Evolutionary conservation across 2,113 vertebrate species (phyloP).

Genomic region (Leptobrachium leishanense): DNA sequence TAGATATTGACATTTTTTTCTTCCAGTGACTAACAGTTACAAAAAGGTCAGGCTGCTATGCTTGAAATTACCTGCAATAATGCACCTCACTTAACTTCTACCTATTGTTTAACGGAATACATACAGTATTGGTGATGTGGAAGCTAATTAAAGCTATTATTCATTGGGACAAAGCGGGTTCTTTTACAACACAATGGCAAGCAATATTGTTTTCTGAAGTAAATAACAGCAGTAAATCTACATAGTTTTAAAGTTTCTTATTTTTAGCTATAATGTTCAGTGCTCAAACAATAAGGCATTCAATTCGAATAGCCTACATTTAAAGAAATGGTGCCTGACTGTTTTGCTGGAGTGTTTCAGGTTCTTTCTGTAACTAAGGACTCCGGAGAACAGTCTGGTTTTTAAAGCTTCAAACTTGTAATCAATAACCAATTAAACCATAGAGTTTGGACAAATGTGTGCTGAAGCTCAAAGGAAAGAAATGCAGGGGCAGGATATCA

Average conservation of each 20-base stretch:
- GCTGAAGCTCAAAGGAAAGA: slow-evolving; percentile 54
- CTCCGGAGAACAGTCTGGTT: slow-evolving; percentile 51
- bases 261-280: neutral
- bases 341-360: slow-evolving; percentile 51
- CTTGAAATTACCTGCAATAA: neutral
- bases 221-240: neutral
- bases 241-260: slow-evolving; percentile 14
- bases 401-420: slow-evolving; percentile 40
- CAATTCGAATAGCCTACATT: slow-evolving; percentile 56
- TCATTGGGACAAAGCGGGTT: neutral
- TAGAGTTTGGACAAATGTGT: neutral
- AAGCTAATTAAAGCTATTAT: neutral
- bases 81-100: neutral
- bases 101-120: neutral
- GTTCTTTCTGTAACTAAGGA: slow-evolving; percentile 47
- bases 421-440: slow-evolving; percentile 54
- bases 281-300: slow-evolving; percentile 43
- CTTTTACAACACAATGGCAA: neutral
- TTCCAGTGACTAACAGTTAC: neutral
- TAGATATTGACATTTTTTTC: neutral
- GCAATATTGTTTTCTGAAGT: neutral
- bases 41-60: neutral
- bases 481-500: slow-evolving; percentile 48
- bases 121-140: neutral
- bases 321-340: slow-evolving; percentile 49